Evolutionary conservation across 37 sponge, comb jelly and placozoan species (phyloP), one percentile per base, ranked within the genome.

Genomic region (Dysidea cf. avara): DNA sequence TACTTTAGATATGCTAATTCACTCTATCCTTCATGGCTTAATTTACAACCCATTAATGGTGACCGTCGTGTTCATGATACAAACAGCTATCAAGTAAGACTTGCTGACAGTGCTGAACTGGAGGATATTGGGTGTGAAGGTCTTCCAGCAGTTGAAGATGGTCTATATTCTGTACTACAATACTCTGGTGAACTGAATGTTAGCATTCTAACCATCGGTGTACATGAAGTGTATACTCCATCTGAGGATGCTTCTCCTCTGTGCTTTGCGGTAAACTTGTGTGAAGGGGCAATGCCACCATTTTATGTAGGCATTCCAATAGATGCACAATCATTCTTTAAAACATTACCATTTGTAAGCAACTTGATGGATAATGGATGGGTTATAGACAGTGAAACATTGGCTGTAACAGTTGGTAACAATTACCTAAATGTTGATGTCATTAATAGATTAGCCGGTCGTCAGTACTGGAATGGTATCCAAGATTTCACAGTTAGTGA

Each of bases 181-280:
- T 32, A 69, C 51, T 53, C 21, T 12, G 32, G 32, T 69, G 53
- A 16, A 51, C 18, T 21, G 37, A 30, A 51, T 22, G 22, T 12
- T 9, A 24, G 18, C 13, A 20, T 16, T 29, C 30, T 24, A 48
- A 18, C 55, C 21, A 25, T 53, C 54, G 37, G 14, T 18, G 26
- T 5, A 7, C 67, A 40, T 14, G 9, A 21, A 18, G 49, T 43
- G 5, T 43, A 43, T 43, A 43, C 46, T 43, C 46, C 46, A 43
- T 43, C 46, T 43, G 46, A 43, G 5, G 9, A 43, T 43, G 5
- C 46, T 12, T 28, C 20, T 40, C 68, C 46, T 28, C 49, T 53
- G 11, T 69, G 70, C 32, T 69, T 69, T 51, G 54, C 54, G 7
- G 70, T 69, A 4, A 52, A 69, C 55, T 31, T 69, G 2, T 69